Evolutionary conservation across 1,140 invertebrate genomes (phyloP), one percentile per base, ranked within the genome.

Genomic region (Bombus superbus): DNA sequence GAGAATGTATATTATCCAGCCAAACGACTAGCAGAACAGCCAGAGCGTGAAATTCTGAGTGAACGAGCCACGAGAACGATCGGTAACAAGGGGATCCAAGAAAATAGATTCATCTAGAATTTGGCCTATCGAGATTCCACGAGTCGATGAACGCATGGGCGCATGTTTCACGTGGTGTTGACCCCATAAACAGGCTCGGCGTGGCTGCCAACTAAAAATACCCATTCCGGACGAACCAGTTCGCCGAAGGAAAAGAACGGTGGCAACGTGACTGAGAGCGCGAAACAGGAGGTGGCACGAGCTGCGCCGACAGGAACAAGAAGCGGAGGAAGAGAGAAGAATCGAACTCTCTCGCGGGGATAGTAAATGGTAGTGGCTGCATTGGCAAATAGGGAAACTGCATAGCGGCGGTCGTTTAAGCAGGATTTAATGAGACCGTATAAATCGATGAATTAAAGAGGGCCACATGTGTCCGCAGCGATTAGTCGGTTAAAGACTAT

Each of bases 101-200:
- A 8, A 11, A 25, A n/a, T 22, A 28, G 35, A 76, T 81, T 59
- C 88, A 38, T 18, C 40, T 53, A 85, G 86, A 47, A 76, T 82
- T 73, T 57, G 66, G 38, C 22, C 79, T 18, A 64, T 57, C 68
- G 75, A 74, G 62, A 47, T 68, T 40, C 64, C 32, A 35, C 57
- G 64, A 75, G 47, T 35, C 73, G 59, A 42, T 53, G 80, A 66
- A 42, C 69, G 64, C 57, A 38, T 40, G 59, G 32, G 44, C 80
- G 74, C 66, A 66, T 80, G 69, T 53, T 83, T 85, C 78, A 57
- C 88, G 81, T 89, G 91, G 86, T 92, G 91, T 92, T 91, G 91
- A 92, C 91, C 91, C 88, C 91, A 90, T 92, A 92, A 92, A 92
- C 87, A 90, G 86, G 88, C 83, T 92, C 80, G 72, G 71, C 47